Evolutionary conservation across 2,888 invertebrate genomes (phyloP).

Genomic region (Lasioglossum malachurum): DNA sequence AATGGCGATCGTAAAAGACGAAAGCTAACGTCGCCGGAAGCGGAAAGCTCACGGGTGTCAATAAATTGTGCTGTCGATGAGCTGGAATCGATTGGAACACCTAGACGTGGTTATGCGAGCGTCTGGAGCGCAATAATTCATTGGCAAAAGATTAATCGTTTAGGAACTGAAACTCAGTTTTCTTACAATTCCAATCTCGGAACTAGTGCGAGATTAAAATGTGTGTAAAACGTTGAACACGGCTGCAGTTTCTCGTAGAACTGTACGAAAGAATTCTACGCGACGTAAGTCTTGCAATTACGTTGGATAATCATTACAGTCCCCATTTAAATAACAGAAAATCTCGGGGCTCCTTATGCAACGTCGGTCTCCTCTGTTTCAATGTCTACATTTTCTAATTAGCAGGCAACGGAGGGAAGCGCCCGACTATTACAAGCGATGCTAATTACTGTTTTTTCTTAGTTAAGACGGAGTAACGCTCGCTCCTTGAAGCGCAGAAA

Average conservation of each 20-base stretch:
- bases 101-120: neutral
- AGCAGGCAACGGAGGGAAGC: neutral
- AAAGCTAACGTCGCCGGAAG: conserved; percentile 33
- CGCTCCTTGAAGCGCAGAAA: conserved; percentile 46
- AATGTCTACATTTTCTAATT: conserved; percentile 29
- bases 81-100: neutral
- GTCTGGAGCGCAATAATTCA: neutral
- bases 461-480: conserved; percentile 33
- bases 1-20: conserved; percentile 40
- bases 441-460: conserved; percentile 46
- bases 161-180: neutral
- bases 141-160: neutral
- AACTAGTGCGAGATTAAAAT: too few species aligned
- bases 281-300: neutral
- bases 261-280: neutral
- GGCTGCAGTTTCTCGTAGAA: neutral
- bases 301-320: neutral
- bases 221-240: too few species aligned
- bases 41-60: conserved; percentile 2
- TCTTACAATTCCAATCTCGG: neutral
- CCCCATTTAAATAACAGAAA: neutral
- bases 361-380: neutral
- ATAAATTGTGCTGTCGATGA: conserved; percentile 24
- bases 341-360: neutral
- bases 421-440: conserved; percentile 36